Conservation (phyloP, 2,888 invertebrate genomes). For the Idaea biselata region DNA sequence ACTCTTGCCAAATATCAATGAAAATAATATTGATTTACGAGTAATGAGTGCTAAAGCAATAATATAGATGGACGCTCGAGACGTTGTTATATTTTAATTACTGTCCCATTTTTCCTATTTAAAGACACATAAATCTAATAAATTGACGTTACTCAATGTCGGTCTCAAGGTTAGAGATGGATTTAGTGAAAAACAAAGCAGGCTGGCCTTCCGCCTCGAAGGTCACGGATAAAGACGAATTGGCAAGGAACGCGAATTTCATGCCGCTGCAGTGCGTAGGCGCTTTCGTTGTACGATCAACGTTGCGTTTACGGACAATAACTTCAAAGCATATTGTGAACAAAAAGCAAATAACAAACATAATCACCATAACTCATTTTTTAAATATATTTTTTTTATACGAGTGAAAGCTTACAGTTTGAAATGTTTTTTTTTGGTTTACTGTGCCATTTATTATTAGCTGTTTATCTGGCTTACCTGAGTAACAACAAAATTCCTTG, state of each 20-base stretch:
- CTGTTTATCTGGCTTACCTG: no score
- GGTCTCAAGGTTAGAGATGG: neutral
- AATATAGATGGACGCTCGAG: neutral
- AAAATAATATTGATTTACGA: neutral
- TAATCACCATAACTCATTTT: neutral
- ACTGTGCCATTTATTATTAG: neutral
- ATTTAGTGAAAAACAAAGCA: conserved; percentile 22
- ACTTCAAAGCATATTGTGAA: neutral
- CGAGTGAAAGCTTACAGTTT: neutral
- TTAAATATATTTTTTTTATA: neutral
- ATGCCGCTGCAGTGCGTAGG: conserved; percentile 12
- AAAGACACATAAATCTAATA: neutral
- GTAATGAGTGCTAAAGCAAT: neutral
- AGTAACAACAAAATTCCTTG: no score
- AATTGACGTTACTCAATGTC: neutral
- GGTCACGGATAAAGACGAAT: conserved; percentile 25
- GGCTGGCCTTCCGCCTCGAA: conserved; percentile 19
- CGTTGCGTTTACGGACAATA: neutral
- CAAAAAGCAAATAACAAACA: neutral
- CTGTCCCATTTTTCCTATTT: neutral
- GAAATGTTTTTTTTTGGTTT: neutral
- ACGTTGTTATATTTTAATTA: neutral
- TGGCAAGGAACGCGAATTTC: conserved; percentile 25
- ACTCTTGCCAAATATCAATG: neutral
- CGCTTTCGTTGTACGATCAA: neutral